Evolutionary conservation across 1,140 invertebrate genomes (phyloP), one percentile per base, ranked within the genome.

Genomic region (Ectropis grisescens): DNA sequence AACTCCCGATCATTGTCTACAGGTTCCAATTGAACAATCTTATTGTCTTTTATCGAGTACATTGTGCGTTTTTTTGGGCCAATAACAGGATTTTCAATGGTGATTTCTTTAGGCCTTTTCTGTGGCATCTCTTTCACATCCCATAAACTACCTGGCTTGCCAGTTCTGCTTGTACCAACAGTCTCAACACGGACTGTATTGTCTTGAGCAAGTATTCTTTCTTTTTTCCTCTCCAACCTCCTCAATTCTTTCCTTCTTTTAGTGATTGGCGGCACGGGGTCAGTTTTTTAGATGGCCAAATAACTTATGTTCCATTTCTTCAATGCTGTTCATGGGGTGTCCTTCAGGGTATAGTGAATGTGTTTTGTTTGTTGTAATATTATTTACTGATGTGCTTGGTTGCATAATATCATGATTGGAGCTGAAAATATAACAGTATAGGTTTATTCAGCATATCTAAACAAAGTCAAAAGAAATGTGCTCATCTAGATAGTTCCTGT

Each of bases 31-130:
- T 69, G 44, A 2, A 81, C 47, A 35, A 81, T 78, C 50, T 69
- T 76, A 29, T 66, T 68, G 14, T 81, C 52, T 36, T 60, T 72
- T 19, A 81, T 48, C 10, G 72, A 72, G 30, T 81, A 81, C 59
- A 74, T 61, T n/a, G 62, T 59, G 33, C 27, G 43, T 31, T 58
- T 29, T 35, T 59, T 64, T n/a, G 69, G 69, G 9, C 62, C 58
- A 27, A 61, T 55, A 1, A 51, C 10, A 19, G 22, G 27, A 13
- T 37, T 6, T n/a, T n/a, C n/a, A n/a, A n/a, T n/a, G 28, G 41
- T 37, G 16, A 11, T 39, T 9, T 13, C 24, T 38, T 16, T 30
- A 27, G 25, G 11, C 31, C 5, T 37, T 34, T 48, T 2, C 37
- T 22, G 29, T 7, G 58, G 31, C 10, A 52, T 39, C 19, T 70